Conservation (phyloP, 2,888 invertebrate species). For the Xiphydria camelus region DNA sequence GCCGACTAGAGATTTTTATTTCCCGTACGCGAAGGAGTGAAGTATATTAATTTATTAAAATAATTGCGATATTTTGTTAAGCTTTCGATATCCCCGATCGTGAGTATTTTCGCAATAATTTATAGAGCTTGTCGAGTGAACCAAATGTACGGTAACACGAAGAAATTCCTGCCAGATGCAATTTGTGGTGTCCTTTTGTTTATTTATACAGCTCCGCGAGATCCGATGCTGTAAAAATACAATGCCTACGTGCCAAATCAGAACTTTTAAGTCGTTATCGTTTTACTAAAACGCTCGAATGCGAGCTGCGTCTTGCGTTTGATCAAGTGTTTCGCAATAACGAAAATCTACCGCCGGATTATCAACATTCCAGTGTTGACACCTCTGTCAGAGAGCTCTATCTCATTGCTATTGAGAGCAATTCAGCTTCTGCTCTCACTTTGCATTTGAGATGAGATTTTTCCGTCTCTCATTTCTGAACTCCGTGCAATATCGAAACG, state of each 20-base stretch:
- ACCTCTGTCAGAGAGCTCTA: conserved; percentile 44
- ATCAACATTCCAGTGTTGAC: conserved; percentile 54
- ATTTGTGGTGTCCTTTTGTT: conserved; percentile 40
- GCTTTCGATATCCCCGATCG: conserved; percentile 35
- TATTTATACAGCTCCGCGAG: conserved; percentile 41
- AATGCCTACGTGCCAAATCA: conserved; percentile 19
- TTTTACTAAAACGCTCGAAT: no score
- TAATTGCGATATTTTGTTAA: conserved; percentile 44
- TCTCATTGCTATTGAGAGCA: conserved; percentile 19
- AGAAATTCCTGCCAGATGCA: neutral
- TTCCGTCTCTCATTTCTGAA: neutral
- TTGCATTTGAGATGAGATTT: neutral
- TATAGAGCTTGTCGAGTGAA: neutral
- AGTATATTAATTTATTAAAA: conserved; percentile 53
- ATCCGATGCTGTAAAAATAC: conserved; percentile 33
- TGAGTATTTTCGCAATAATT: conserved; percentile 39
- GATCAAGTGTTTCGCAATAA: conserved; percentile 19
- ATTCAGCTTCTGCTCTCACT: no score
- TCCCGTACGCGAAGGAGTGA: conserved; percentile 48
- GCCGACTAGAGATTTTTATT: conserved; percentile 48
- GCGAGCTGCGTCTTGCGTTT: no score
- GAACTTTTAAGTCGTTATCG: conserved; percentile 5
- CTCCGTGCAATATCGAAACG: no score
- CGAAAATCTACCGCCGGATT: conserved; percentile 37
- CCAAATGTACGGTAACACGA: neutral